Conservation (phyloP, 2,888 invertebrate species). For the Drosophila buzzatii region DNA sequence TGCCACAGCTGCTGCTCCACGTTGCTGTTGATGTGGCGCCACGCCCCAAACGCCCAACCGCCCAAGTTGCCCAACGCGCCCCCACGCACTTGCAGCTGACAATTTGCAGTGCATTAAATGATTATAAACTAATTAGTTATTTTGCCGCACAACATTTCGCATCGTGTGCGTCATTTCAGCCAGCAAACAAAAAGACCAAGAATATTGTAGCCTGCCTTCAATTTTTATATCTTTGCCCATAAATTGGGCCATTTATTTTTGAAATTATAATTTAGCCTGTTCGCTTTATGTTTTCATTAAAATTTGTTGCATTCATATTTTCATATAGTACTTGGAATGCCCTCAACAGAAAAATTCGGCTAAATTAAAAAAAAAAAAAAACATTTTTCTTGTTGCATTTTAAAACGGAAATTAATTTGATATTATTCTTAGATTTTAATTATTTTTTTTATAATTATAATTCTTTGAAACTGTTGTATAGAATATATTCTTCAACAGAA, state of each 20-base stretch:
- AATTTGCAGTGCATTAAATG: constrained; percentile 74
- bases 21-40: constrained; percentile 8
- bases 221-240: constrained; percentile 2
- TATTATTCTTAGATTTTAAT: no score
- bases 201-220: constrained; percentile 4
- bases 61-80: neutral
- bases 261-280: neutral
- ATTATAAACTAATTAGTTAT: constrained; percentile 76
- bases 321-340: neutral
- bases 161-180: constrained; percentile 16
- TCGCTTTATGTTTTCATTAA: constrained; percentile 1
- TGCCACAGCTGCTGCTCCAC: constrained; percentile 18
- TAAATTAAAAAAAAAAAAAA: no score
- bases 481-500: no score
- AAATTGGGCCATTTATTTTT: constrained; percentile 2
- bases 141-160: constrained; percentile 22
- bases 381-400: no score
- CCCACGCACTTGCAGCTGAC: constrained; percentile 21
- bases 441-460: no score
- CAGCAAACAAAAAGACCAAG: neutral
- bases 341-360: no score
- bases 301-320: neutral
- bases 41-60: neutral
- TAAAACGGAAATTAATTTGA: no score
- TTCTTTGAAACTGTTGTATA: no score